phyloP scores from a whole-genome alignment of 2,113 vertebrate genomes.

The Oncorhynchus gorbuscha region DNA sequence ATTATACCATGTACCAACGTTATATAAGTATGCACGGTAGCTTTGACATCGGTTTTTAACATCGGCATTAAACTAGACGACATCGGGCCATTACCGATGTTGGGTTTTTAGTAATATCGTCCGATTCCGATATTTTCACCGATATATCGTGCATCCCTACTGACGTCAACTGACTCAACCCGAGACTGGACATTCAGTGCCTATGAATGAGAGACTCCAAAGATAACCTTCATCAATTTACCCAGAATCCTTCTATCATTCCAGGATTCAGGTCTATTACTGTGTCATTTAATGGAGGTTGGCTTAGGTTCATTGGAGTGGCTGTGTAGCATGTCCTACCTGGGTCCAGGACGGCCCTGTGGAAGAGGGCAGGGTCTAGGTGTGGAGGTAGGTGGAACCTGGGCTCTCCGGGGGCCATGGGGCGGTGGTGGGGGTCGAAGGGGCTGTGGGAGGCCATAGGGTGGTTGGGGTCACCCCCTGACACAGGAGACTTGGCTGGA shows the following conservation, averaged over 20 bases:
- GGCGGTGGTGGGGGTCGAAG: constrained; percentile 90
- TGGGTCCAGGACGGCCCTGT: constrained; percentile 86
- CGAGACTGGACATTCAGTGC: constrained; percentile 7
- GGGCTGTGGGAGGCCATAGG: constrained; percentile 87
- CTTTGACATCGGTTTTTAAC: too few species aligned
- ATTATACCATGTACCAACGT: too few species aligned
- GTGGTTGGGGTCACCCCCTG: constrained; percentile 76
- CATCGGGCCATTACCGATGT: too few species aligned
- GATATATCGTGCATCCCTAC: background rate
- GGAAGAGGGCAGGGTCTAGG: constrained; percentile 88
- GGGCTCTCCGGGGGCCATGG: constrained; percentile 82
- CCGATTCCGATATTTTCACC: too few species aligned
- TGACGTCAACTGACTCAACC: constrained; percentile 42
- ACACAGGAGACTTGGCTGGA: constrained; percentile 91
- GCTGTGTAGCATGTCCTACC: constrained; percentile 66
- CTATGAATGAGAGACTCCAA: constrained; percentile 33
- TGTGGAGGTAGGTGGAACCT: constrained; percentile 86
- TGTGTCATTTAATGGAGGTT: too few species aligned
- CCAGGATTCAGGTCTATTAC: too few species aligned
- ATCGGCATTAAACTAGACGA: too few species aligned
- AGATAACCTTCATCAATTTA: constrained; percentile 12
- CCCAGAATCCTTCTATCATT: background rate
- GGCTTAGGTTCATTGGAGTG: too few species aligned
- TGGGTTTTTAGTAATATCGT: too few species aligned
- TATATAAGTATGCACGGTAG: too few species aligned